Evolutionary conservation across 2,113 vertebrate species (phyloP).

Genomic region (Pteruthius melanotis): DNA sequence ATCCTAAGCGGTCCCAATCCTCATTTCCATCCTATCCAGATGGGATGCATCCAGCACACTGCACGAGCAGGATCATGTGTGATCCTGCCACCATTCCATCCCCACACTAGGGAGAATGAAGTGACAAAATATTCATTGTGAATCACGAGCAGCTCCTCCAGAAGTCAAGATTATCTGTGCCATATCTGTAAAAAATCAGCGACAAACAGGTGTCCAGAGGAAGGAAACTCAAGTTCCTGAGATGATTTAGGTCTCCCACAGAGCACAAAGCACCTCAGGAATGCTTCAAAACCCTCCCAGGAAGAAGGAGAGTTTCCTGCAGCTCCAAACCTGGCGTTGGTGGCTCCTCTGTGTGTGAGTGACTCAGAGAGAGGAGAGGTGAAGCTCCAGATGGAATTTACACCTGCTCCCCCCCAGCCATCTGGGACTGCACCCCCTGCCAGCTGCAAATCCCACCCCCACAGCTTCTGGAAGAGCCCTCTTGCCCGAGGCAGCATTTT

Average conservation of each 20-base stretch:
- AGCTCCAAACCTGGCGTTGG: background rate
- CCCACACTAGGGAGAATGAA: background rate
- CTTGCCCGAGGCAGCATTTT: background rate
- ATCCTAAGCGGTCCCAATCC: background rate
- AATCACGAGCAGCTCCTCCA: background rate
- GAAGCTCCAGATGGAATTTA: constrained; percentile 35
- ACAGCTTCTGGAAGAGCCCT: background rate
- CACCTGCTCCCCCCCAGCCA: constrained; percentile 23
- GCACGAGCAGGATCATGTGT: background rate
- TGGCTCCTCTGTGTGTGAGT: background rate
- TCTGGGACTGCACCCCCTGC: background rate
- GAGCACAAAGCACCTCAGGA: background rate
- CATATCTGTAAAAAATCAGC: background rate
- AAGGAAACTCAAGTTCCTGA: background rate
- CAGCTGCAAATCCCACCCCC: constrained; percentile 26
- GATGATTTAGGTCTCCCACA: background rate
- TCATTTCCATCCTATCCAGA: background rate
- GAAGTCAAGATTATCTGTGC: background rate
- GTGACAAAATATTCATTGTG: background rate
- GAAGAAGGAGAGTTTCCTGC: background rate
- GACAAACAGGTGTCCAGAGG: background rate
- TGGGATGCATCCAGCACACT: background rate
- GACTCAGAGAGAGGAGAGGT: constrained; percentile 9
- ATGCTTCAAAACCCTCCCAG: background rate
- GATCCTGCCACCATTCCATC: background rate